A percentile compares a stretch with the other conserved stretches of the same genome.
Evolutionary conservation across 92 coral and sea anemone genomes (phyloP).

Genomic region (Parazoanthus swiftii): DNA sequence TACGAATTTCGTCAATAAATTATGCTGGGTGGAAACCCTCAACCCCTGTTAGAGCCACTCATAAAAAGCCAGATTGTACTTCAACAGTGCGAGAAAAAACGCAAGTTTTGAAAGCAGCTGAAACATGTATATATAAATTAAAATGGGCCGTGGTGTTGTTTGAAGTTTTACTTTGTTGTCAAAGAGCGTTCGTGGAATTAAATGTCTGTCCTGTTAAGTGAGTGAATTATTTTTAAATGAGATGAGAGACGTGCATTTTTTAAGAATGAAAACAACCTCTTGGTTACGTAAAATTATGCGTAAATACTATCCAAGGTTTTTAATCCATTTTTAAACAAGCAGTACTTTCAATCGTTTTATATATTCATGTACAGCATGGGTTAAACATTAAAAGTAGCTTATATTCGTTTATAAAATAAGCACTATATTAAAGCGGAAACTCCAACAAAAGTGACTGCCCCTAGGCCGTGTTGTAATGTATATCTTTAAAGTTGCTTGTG

Average conservation of each 20-base stretch:
- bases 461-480: not conserved
- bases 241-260: conserved; percentile 10
- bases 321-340: not conserved
- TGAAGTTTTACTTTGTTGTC: not conserved
- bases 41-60: not conserved
- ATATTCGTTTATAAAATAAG: not conserved
- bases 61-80: conserved; percentile 9
- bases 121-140: not conserved
- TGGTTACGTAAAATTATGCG: not conserved
- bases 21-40: not conserved
- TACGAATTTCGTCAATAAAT: not conserved
- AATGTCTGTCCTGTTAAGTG: not conserved
- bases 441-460: not conserved
- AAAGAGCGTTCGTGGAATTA: not conserved
- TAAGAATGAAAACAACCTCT: not conserved
- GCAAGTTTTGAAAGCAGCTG: not conserved
- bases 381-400: no score
- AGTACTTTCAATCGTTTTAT: not conserved
- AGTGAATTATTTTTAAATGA: not conserved
- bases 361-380: not conserved
- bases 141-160: not conserved
- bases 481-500: conserved; percentile 7
- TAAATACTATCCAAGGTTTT: not conserved
- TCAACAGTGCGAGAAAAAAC: not conserved
- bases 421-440: not conserved